Base-by-base conservation (phyloP, 2,888 invertebrate species). In the Tortricodes alternella region DNA sequence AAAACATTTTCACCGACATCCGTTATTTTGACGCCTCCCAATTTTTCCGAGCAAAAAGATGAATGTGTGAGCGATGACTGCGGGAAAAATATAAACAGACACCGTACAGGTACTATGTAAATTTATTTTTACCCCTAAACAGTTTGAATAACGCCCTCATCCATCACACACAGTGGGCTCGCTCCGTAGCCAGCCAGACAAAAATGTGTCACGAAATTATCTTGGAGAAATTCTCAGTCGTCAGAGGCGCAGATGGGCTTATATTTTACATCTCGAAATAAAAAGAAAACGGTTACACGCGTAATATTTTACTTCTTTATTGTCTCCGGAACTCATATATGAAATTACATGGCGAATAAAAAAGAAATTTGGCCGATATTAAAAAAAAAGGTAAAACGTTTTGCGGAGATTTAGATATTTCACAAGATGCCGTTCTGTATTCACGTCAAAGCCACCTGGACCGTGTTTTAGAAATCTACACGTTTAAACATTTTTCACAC, bases 221-320 rank as follows among this genome's bases (percentile, higher is more conserved):
- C 62, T 50, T 38, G 35, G 50, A 56, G 59, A 64, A 63, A 67
- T 64, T 63, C 62, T 62, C 57, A 59, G 65, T 64, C 62, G 64
- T 65, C 64, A 63, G 44, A 63, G 50, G 58, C 58, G 46, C 59
- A 61, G 60, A 58, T 57, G 58, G 55, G 60, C 60, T 66, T 66
- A 65, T 67, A 63, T 66, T 69, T 71, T 66, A 67, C 62, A 49
- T 62, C 61, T 38, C 53, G 63, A 66, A 68, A 70, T 65, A 71
- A 64, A 64, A 61, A 63, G 62, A 65, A 63, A 66, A 59, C 65
- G 64, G 53, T 64, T 63, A 67, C 66, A 66, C 48, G 58, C 44
- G 60, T 63, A 60, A 67, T 71, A 67, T 63, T 64, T 69, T 63
- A 62, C 61, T 52, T 61, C 58, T 62, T 66, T 63, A 62, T 64